Conservation (phyloP, 1,140 invertebrate genomes). For the Aphidius ervi region DNA sequence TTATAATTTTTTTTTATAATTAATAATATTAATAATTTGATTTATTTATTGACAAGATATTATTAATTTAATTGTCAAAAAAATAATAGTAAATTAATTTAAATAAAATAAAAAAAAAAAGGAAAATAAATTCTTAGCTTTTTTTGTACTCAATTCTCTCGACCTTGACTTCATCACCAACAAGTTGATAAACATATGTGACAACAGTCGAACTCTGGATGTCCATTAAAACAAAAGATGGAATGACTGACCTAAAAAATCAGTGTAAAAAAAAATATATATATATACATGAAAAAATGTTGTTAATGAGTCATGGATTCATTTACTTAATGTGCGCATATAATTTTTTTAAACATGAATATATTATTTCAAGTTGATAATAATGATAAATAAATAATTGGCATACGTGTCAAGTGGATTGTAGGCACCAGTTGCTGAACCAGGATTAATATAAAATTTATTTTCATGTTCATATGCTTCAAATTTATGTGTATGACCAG, state of each 20-base stretch:
- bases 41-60: too few relatives aligned
- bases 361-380: neutral
- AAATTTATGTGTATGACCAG: slow-evolving; percentile 98
- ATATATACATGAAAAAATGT: slow-evolving; percentile 6
- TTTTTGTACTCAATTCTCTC: slow-evolving; percentile 98
- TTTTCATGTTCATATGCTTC: slow-evolving; percentile 98
- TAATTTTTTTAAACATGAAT: neutral
- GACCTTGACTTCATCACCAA: slow-evolving; percentile 98
- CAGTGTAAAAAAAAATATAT: slow-evolving; percentile 19
- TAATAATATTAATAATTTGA: too few relatives aligned
- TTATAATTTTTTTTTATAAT: too few relatives aligned
- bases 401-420: slow-evolving; percentile 85
- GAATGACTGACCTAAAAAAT: slow-evolving; percentile 74
- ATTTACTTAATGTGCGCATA: slow-evolving; percentile 10
- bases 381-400: neutral
- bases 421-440: slow-evolving; percentile 97
- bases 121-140: slow-evolving; percentile 52
- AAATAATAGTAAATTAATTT: too few relatives aligned
- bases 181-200: slow-evolving; percentile 96
- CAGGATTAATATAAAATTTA: slow-evolving; percentile 99
- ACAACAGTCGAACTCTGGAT: slow-evolving; percentile 97
- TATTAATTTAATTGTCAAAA: too few relatives aligned
- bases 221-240: slow-evolving; percentile 98
- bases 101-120: slow-evolving; percentile 7
- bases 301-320: neutral